Percentiles rank a stretch among this genome's conserved stretches.
Conservation (phyloP, 1,140 invertebrate species). For the Bombus confusus region DNA sequence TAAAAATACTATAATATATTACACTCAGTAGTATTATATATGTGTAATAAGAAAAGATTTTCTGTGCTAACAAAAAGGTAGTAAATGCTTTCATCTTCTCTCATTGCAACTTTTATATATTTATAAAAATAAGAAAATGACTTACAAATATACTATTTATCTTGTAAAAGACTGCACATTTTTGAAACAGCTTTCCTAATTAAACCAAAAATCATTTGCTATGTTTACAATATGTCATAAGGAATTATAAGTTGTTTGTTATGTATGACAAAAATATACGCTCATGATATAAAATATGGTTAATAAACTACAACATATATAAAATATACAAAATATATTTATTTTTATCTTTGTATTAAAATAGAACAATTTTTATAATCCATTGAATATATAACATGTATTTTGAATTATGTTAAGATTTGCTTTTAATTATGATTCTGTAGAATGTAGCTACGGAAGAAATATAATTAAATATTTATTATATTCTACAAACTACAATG, state of each 20-base stretch:
- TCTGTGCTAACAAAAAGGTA: slow-evolving; percentile 47
- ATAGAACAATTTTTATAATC: slow-evolving; percentile 29
- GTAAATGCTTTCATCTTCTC: slow-evolving; percentile 45
- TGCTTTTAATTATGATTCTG: slow-evolving; percentile 45
- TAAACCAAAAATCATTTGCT: slow-evolving; percentile 47
- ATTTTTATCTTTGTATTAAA: slow-evolving; percentile 32
- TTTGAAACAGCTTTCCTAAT: slow-evolving; percentile 45
- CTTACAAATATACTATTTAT: slow-evolving; percentile 41
- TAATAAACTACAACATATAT: slow-evolving; percentile 50
- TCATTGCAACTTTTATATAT: slow-evolving; percentile 54
- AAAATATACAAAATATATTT: slow-evolving; percentile 42
- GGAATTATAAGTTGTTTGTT: slow-evolving; percentile 52
- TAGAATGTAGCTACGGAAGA: slow-evolving; percentile 70
- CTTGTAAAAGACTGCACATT: slow-evolving; percentile 47
- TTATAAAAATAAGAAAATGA: slow-evolving; percentile 46
- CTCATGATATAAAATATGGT: slow-evolving; percentile 51
- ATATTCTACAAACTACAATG: neutral
- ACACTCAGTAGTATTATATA: slow-evolving; percentile 29
- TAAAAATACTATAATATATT: slow-evolving; percentile 45
- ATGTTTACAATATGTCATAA: slow-evolving; percentile 53
- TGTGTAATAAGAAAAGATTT: slow-evolving; percentile 37
- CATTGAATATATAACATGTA: slow-evolving; percentile 4
- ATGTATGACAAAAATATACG: slow-evolving; percentile 50
- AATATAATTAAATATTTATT: slow-evolving; percentile 17
- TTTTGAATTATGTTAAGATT: neutral